phyloP scores from a whole-genome alignment of 2,888 invertebrate species.

The Salpingus planirostris region DNA sequence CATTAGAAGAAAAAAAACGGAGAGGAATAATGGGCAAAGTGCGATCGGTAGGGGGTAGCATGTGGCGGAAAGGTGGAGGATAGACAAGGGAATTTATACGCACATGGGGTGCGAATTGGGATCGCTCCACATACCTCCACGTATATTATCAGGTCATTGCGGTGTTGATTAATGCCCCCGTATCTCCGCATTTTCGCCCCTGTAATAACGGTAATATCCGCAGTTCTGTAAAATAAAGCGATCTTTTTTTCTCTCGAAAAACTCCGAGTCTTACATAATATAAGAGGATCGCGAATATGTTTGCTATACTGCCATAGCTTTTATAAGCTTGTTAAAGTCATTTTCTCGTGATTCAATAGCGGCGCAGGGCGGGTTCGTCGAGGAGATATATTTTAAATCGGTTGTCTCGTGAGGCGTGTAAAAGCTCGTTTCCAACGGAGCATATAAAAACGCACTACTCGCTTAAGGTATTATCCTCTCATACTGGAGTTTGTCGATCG shows the following conservation, averaged over 20 bases:
- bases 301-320: too few species aligned
- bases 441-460: constrained; percentile 17
- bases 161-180: constrained; percentile 10
- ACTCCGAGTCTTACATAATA: too few species aligned
- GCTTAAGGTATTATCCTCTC: constrained; percentile 11
- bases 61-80: constrained; percentile 2
- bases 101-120: constrained; percentile 7
- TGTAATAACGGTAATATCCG: too few species aligned
- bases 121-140: too few species aligned
- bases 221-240: too few species aligned
- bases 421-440: constrained; percentile 18
- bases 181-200: constrained; percentile 7
- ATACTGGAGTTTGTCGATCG: constrained; percentile 6
- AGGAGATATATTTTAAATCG: constrained; percentile 13
- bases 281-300: too few species aligned
- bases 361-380: too few species aligned
- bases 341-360: constrained; percentile 9
- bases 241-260: too few species aligned
- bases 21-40: background rate
- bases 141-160: constrained; percentile 9
- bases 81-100: constrained; percentile 11
- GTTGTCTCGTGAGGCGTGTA: constrained; percentile 17
- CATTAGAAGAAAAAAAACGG: background rate
- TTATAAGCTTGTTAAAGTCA: constrained; percentile 9
- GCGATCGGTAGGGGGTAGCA: constrained; percentile 1